Base-by-base conservation (phyloP, 2,113 vertebrate species). In the Anhinga rufa region DNA sequence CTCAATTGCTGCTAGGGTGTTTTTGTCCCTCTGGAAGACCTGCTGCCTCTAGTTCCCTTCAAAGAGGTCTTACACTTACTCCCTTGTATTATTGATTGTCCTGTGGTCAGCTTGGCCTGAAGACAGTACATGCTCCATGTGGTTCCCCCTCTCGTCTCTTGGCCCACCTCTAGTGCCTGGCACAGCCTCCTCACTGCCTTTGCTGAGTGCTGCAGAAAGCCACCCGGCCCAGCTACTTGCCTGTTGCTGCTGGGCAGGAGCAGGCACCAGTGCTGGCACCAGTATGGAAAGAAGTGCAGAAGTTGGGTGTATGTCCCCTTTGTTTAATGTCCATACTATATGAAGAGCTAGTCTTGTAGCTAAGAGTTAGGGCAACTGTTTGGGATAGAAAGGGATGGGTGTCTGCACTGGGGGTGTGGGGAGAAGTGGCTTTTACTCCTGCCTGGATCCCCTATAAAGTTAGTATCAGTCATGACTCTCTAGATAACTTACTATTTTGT, bases 91-190 rank as follows among this genome's bases (percentile, higher is more conserved):
- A n/a, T 10, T 76, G 70, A 42, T 61, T 85, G 57, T 51, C 52
- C 44, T 72, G 34, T 28, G 10, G 9, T 77, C 49, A 86, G 28
- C n/a, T 32, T 62, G 51, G 51, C 82, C 76, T 83, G 76, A 62
- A 77, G 58, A 70, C 14, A 49, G 9, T 17, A 20, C 9, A 2
- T 15, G 14, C 17, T 77, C 22, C 1, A 0, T 11, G 29, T 19
- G 2, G 16, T 54, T 82, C 38, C 32, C 31, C 6, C 4, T 31
- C 44, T 85, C 6, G 2, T 54, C 36, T 42, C 46, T 75, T 5
- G 0, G 2, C 42, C 34, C 44, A 32, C n/a, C 17, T 86, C 36
- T 62, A 14, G 36, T 19, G 62, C 44, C 76, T 93, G 76, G 32
- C 12, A 10, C 36, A 64, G 48, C 17, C 28, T 83, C 49, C 42